Base-by-base conservation (phyloP, 2,888 invertebrate species). In the Periphyllus acericola region DNA sequence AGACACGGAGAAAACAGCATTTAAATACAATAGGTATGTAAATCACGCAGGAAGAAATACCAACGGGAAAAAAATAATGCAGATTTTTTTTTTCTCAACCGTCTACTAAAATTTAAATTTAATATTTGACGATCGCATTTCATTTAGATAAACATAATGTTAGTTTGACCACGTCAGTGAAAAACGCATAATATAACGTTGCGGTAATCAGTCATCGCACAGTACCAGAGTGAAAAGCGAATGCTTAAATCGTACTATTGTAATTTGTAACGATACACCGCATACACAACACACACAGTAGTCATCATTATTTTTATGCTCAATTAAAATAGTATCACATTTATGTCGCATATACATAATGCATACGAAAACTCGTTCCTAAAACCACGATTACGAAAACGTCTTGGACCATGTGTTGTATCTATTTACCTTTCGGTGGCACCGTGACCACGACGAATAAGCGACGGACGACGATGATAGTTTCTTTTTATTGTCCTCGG, bases 1-100 rank as follows among this genome's bases (percentile, higher is more conserved):
- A 46, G 25, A 71, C 0, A 29, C 8, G 82, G 25, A 11, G 52
- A 52, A 40, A 46, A 32, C 71, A 21, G 71, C 82, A 71, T 82
- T 82, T 82, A 52, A 82, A 82, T 82, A 82, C 82, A 82, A 82
- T 82, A 82, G 71, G 68, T 71, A 71, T 82, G 71, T 82, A 71
- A 82, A 82, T 82, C 71, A 82, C 34, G 52, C n/a, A 52, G 32
- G 46, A 25, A 52, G 71, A 82, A 46, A 68, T 68, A 46, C 32
- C 9, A 68, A 46, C 46, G 3, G 40, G 14, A 46, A 32, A 68
- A 19, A 55, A 55, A 19, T 25, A 80, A 34, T 46, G 3, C 46
- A 11, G 32, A 71, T 82, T 82, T 82, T 66, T 46, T 40, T 81
- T 71, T 81, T 68, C 46, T 71, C 19, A 52, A 71, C 40, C 25